These are phyloP conservation scores for Grus americana DNA, from an alignment of 2,113 vertebrate genomes.

Conservation along the genomic window DNA sequence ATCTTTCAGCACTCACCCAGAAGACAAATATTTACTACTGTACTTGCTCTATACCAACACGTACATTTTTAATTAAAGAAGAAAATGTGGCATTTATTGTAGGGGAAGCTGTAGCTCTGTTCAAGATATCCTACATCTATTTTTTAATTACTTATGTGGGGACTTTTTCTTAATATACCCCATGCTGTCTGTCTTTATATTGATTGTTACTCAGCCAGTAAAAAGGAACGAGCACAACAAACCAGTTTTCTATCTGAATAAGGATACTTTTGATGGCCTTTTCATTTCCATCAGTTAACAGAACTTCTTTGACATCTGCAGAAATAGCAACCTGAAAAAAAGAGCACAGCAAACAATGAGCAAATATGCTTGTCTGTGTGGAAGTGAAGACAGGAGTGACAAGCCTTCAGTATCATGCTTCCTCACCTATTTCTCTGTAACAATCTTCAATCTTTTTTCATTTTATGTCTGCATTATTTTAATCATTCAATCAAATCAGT, in stretches of 20 bases:
- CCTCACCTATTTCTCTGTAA: conserved; percentile 88
- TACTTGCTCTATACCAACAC: not conserved
- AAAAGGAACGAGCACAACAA: conserved; percentile 73
- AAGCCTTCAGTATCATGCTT: conserved; percentile 88
- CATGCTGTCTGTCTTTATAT: conserved; percentile 78
- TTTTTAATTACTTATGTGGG: conserved; percentile 74
- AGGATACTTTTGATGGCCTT: conserved; percentile 99
- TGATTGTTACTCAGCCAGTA: conserved; percentile 73
- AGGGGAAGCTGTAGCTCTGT: not conserved
- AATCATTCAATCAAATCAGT: conserved; percentile 99
- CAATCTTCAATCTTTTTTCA: conserved; percentile 92
- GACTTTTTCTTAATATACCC: conserved; percentile 68
- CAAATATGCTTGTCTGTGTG: conserved; percentile 83
- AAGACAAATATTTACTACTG: conserved; percentile 33
- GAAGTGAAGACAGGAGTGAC: conserved; percentile 85
- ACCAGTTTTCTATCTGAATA: conserved; percentile 80
- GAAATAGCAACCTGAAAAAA: conserved; percentile 95
- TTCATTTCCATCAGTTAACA: conserved; percentile 99
- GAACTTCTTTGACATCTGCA: conserved; percentile 98
- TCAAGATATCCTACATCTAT: conserved; percentile 43
- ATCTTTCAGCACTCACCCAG: conserved; percentile 6
- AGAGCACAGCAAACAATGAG: conserved; percentile 82
- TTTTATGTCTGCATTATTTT: conserved; percentile 99
- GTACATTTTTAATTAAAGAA: conserved; percentile 29
- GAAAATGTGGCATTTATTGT: conserved; percentile 40